Evolutionary conservation across 2,888 invertebrate species (phyloP).

Genomic region (Slavum lentiscoides): DNA sequence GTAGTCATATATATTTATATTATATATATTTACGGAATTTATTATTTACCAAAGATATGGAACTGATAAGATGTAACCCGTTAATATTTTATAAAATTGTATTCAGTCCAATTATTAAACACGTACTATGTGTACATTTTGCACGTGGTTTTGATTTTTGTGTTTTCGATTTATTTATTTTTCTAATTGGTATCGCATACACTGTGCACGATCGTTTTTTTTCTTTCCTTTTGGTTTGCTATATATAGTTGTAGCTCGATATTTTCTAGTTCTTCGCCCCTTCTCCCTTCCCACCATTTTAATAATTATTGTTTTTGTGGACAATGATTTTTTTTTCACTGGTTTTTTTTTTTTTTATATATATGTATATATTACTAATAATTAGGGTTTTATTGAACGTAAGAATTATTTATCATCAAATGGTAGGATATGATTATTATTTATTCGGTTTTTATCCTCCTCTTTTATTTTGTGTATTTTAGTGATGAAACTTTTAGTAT

Average conservation of each 20-base stretch:
- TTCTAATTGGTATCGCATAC: not conserved
- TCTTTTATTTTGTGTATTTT: conserved; percentile 25
- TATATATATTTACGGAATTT: conserved; percentile 36
- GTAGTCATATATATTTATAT: conserved; percentile 14
- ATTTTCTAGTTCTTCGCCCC: conserved; percentile 8
- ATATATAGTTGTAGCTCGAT: not conserved
- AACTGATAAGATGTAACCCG: conserved; percentile 28
- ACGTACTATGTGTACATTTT: not conserved
- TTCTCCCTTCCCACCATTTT: not conserved
- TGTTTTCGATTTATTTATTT: not conserved
- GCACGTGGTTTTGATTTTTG: conserved; percentile 22
- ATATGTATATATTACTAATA: conserved; percentile 38
- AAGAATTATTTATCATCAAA: conserved; percentile 7
- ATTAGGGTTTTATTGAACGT: conserved; percentile 35
- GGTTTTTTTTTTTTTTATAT: conserved; percentile 21
- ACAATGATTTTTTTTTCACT: conserved; percentile 28
- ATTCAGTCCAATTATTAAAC: not conserved
- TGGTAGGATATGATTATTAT: conserved; percentile 18
- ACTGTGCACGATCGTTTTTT: conserved; percentile 4
- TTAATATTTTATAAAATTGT: conserved; percentile 13
- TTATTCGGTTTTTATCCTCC: conserved; percentile 29
- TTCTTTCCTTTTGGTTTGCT: conserved; percentile 24
- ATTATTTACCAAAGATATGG: conserved; percentile 46
- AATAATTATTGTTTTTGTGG: conserved; percentile 1
- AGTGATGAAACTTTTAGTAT: conserved; percentile 29